These are phyloP conservation scores for Psophia crepitans DNA, from an alignment of 2,113 vertebrate genomes.

Conservation along the genomic window DNA sequence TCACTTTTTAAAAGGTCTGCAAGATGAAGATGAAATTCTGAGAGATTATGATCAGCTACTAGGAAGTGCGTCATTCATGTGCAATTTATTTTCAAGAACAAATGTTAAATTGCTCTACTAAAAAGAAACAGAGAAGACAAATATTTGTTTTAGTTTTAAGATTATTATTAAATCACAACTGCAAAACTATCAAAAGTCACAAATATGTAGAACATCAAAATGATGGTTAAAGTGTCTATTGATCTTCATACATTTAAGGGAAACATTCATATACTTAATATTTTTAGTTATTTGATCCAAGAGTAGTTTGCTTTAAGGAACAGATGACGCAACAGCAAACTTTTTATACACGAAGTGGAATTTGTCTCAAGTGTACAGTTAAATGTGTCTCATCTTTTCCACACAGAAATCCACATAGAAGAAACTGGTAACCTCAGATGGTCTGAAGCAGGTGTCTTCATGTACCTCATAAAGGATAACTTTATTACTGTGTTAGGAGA, in stretches of 20 bases:
- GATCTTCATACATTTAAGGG: neutral
- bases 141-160: neutral
- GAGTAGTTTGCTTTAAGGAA: neutral
- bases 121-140: neutral
- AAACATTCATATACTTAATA: neutral
- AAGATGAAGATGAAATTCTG: neutral
- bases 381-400: neutral
- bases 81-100: neutral
- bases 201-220: neutral
- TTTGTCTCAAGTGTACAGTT: neutral
- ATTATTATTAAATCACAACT: neutral
- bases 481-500: neutral
- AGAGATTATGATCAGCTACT: neutral
- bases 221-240: neutral
- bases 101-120: neutral
- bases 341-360: neutral
- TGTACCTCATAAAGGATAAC: neutral
- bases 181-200: neutral
- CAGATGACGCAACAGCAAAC: neutral
- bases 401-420: neutral
- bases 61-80: neutral
- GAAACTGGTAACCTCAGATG: neutral
- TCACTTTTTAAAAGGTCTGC: neutral
- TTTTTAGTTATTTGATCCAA: neutral
- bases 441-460: neutral